phyloP scores from a whole-genome alignment of 2,888 invertebrate genomes.

The Drosophila nr. medialis region DNA sequence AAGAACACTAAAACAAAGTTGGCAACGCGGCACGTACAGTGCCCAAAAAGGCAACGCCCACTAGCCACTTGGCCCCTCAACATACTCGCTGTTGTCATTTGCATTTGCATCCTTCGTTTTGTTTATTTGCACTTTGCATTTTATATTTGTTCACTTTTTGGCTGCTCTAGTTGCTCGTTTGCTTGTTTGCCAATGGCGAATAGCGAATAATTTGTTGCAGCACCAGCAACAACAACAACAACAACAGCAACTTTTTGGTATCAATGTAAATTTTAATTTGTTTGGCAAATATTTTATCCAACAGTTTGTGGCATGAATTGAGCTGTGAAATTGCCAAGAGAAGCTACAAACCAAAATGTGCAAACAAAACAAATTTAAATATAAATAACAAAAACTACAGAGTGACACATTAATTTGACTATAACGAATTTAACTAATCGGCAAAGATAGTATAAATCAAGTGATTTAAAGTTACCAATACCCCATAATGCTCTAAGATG shows the following conservation, averaged over 20 bases:
- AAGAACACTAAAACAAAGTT: conserved; percentile 29
- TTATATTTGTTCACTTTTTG: conserved; percentile 70
- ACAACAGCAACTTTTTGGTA: conserved; percentile 56
- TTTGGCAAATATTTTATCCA: conserved; percentile 72
- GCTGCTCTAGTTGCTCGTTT: conserved; percentile 22
- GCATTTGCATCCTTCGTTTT: conserved; percentile 52
- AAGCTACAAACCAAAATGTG: conserved; percentile 12
- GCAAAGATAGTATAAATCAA: neutral
- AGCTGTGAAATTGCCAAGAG: conserved; percentile 59
- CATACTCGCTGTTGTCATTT: conserved; percentile 12
- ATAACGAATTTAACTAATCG: conserved; percentile 1
- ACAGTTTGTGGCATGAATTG: conserved; percentile 61
- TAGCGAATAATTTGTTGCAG: conserved; percentile 68
- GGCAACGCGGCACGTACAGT: conserved; percentile 51
- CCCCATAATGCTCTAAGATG: neutral
- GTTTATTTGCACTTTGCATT: conserved; percentile 70
- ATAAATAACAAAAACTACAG: conserved; percentile 24
- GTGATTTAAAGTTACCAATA: conserved; percentile 1
- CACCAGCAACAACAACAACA: conserved; percentile 29
- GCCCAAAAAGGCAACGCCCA: conserved; percentile 36
- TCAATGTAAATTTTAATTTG: conserved; percentile 79
- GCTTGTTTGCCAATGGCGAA: conserved; percentile 57
- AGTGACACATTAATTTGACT: conserved; percentile 20
- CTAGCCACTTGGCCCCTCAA: neutral
- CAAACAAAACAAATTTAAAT: conserved; percentile 31